phyloP scores from a whole-genome alignment of 2,888 invertebrate species.

The Drosophila pseudotalamancana region DNA sequence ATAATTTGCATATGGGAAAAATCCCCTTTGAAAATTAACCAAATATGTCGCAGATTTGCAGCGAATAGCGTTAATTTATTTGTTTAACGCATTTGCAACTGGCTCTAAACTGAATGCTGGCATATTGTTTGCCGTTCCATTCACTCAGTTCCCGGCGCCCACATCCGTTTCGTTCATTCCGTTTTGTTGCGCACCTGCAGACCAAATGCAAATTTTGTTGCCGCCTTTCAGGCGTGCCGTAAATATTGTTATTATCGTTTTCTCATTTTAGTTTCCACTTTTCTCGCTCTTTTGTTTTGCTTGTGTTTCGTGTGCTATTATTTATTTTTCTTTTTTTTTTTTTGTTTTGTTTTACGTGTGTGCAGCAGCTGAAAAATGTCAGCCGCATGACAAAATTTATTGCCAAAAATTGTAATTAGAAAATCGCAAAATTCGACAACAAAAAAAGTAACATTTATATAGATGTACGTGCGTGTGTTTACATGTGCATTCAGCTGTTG shows the following conservation, averaged over 20 bases:
- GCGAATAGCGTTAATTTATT: conserved; percentile 68
- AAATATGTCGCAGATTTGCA: conserved; percentile 61
- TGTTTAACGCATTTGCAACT: conserved; percentile 56
- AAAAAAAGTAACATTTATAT: background rate
- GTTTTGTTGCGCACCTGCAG: conserved; percentile 14
- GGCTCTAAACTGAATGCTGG: conserved; percentile 13
- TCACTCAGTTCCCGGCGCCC: background rate
- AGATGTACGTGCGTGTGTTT: background rate
- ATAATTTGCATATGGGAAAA: conserved; percentile 55
- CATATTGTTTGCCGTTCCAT: conserved; percentile 38
- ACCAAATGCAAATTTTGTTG: conserved; percentile 45
- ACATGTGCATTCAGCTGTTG: conserved; percentile 24
- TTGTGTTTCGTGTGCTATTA: background rate
- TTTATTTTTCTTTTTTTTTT: too few relatives aligned
- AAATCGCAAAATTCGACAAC: conserved; percentile 37
- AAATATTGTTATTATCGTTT: conserved; percentile 40
- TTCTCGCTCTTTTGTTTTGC: background rate
- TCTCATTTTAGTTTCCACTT: background rate
- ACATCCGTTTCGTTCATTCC: background rate
- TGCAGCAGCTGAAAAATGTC: conserved; percentile 49
- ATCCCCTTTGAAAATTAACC: conserved; percentile 65
- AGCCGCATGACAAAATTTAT: conserved; percentile 55
- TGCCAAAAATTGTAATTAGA: conserved; percentile 66
- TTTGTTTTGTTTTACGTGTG: conserved; percentile 9
- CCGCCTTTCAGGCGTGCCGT: conserved; percentile 19